These are phyloP conservation scores for Brienomyrus longianalis DNA, from an alignment of 2,113 vertebrate genomes.

Conservation along the genomic window DNA sequence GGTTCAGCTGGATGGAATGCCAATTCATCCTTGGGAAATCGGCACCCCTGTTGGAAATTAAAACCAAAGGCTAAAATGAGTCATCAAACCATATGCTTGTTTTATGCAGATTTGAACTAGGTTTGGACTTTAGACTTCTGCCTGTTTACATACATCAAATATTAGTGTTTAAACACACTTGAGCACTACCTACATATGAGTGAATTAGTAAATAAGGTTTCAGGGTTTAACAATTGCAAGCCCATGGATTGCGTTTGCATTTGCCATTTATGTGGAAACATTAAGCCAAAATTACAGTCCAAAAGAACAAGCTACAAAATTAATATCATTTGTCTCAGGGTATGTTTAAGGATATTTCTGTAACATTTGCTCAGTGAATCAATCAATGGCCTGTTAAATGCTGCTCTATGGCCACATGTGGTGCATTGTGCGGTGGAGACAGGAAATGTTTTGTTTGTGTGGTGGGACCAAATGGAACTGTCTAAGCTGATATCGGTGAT, in stretches of 20 bases:
- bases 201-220: neutral
- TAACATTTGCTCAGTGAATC: neutral
- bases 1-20: neutral
- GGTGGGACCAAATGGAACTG: neutral
- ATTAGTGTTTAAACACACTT: neutral
- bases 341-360: neutral
- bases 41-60: neutral
- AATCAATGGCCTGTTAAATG: neutral
- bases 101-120: neutral
- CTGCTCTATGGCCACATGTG: neutral
- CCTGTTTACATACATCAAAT: neutral
- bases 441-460: slow-evolving; percentile 7
- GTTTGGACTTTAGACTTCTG: neutral
- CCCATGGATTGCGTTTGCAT: neutral
- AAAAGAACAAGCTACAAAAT: neutral
- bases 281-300: neutral
- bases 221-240: neutral
- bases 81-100: neutral
- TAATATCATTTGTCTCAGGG: neutral
- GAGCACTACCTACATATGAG: neutral
- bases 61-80: neutral
- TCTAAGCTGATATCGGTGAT: neutral
- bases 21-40: neutral
- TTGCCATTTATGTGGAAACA: neutral
- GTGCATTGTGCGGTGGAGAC: neutral